Evolutionary conservation across 2,113 vertebrate species (phyloP).

Genomic region (Alethe diademata): DNA sequence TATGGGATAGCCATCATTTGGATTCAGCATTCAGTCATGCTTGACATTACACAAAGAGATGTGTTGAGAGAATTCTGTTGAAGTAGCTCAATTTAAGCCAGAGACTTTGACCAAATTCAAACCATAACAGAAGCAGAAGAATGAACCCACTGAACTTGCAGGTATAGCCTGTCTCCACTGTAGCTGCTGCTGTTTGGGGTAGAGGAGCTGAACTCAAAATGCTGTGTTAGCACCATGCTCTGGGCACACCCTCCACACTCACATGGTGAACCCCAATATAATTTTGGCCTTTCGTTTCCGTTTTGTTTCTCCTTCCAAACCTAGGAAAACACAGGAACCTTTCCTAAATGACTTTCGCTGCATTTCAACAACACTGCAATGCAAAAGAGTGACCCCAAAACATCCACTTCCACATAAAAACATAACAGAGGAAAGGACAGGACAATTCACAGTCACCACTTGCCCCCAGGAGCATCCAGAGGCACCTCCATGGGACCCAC

Average conservation of each 20-base stretch:
- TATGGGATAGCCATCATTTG: slow-evolving; percentile 60
- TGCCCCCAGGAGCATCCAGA: background rate
- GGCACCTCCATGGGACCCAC: background rate
- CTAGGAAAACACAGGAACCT: background rate
- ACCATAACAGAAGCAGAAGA: slow-evolving; percentile 48
- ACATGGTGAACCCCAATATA: background rate
- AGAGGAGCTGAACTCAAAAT: slow-evolving; percentile 31
- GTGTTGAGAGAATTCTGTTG: slow-evolving; percentile 51
- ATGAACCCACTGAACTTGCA: slow-evolving; percentile 33
- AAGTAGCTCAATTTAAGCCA: slow-evolving; percentile 61
- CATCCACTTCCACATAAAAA: slow-evolving; percentile 34
- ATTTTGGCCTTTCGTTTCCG: background rate
- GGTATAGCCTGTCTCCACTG: slow-evolving; percentile 21
- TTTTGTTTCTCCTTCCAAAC: background rate
- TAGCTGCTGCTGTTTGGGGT: background rate
- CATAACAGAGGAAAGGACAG: slow-evolving; percentile 15
- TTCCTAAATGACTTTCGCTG: background rate
- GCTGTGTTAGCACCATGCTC: slow-evolving; percentile 29
- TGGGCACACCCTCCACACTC: background rate
- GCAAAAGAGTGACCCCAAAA: slow-evolving; percentile 19
- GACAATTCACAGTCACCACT: background rate
- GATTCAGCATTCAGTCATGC: slow-evolving; percentile 64
- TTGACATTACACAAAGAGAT: slow-evolving; percentile 54
- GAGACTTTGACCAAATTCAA: slow-evolving; percentile 49
- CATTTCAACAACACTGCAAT: slow-evolving; percentile 32